Evolutionary conservation across 1,140 invertebrate genomes (phyloP).

Genomic region (Megalonaias nervosa): DNA sequence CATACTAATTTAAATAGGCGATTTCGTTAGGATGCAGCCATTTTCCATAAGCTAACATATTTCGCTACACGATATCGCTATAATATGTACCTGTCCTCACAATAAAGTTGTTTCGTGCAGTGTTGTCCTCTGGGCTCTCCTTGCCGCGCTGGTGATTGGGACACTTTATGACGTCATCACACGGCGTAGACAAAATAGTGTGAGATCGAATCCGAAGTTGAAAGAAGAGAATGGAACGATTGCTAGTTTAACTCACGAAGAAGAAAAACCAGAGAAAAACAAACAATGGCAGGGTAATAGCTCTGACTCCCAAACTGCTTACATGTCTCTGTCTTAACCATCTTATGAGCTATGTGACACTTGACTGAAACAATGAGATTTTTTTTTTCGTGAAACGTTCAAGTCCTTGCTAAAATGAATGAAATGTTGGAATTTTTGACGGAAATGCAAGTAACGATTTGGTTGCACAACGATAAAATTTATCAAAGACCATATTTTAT

Average conservation of each 20-base stretch:
- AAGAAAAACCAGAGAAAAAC: not conserved
- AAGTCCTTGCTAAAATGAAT: too few species aligned
- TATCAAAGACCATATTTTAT: not conserved
- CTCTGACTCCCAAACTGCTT: not conserved
- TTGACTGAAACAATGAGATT: not conserved
- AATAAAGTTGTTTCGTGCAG: too few species aligned
- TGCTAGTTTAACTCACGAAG: not conserved
- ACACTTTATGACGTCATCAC: slow-evolving; percentile 18
- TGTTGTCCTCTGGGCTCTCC: too few species aligned
- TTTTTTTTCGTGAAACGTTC: too few species aligned
- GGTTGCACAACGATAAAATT: not conserved
- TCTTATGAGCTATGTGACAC: not conserved
- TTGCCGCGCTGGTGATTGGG: not conserved
- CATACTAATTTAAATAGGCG: too few species aligned
- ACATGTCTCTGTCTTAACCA: not conserved
- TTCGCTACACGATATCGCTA: too few species aligned
- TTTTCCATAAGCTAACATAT: too few species aligned
- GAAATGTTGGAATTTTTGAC: too few species aligned
- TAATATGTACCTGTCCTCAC: too few species aligned
- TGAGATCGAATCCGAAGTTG: too few species aligned
- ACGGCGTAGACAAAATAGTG: not conserved
- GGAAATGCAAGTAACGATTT: not conserved
- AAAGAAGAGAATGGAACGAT: not conserved
- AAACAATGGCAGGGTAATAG: not conserved
- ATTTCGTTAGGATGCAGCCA: too few species aligned